Conservation (phyloP, 2,113 vertebrate species). For the Lasiurus cinereus region DNA sequence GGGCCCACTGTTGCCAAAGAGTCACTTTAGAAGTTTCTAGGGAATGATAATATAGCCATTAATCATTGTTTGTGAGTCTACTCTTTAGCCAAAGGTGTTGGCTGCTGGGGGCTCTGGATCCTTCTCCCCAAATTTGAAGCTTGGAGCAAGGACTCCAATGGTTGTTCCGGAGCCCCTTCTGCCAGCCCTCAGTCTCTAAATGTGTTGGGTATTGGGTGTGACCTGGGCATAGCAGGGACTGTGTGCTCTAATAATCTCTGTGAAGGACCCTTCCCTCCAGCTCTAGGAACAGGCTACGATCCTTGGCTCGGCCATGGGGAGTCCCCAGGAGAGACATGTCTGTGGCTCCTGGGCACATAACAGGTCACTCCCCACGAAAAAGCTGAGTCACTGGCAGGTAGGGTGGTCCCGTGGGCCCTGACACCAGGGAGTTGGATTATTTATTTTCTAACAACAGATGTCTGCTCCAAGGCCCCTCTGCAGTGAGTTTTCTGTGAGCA, state of each 20-base stretch:
- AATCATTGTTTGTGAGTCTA: too few species aligned
- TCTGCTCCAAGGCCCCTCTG: not conserved
- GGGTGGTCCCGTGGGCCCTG: too few species aligned
- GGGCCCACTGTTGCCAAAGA: not conserved
- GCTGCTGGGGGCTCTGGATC: too few species aligned
- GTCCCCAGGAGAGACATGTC: not conserved
- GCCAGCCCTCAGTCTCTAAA: not conserved
- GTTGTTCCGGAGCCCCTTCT: not conserved
- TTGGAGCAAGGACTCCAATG: not conserved
- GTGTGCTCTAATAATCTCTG: not conserved
- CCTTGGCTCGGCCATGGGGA: not conserved
- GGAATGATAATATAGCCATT: rapidly evolving
- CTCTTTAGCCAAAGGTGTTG: not conserved
- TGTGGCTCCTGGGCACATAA: rapidly evolving
- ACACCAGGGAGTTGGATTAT: not conserved
- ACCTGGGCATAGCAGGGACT: not conserved
- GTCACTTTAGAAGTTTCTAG: not conserved
- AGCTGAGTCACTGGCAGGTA: not conserved
- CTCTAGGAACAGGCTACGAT: not conserved
- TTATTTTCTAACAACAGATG: not conserved
- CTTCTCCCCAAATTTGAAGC: not conserved
- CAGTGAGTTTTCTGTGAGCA: not conserved
- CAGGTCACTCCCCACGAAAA: rapidly evolving
- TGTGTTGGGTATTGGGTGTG: rapidly evolving
- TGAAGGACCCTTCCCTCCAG: not conserved